Evolutionary conservation across 2,888 invertebrate genomes (phyloP), one percentile per base, ranked within the genome.

Genomic region (Plusia festucae): DNA sequence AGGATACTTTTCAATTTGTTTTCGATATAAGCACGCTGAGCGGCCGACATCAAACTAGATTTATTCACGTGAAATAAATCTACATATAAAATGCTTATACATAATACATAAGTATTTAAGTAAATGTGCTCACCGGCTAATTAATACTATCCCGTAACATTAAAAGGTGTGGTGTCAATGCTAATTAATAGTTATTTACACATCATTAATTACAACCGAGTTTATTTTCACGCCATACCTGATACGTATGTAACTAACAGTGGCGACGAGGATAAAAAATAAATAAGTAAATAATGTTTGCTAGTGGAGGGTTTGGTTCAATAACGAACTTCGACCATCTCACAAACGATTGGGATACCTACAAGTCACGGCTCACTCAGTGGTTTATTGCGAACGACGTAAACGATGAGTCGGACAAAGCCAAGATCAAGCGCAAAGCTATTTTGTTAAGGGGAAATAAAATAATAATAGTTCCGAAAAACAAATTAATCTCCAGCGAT

Each of bases 61-160:
- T 20, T 30, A 56, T 49, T 16, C 24, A 32, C 7, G 15, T n/a
- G 20, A 51, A 51, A 57, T 16, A 34, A 16, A 54, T 44, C 24
- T 49, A 58, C 30, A 55, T 71, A 76, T 59, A 65, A 68, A 68
- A 68, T 55, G 55, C 57, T 58, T 55, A 32, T 62, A 64, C 32
- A 40, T 59, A 49, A 56, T 27, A 59, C 57, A 70, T 70, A 55
- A 65, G 77, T 63, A 58, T 61, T 66, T 54, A 66, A 46, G n/a
- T 49, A 59, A 52, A 22, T 59, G 58, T 69, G 60, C 52, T 79
- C 59, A 69, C 57, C 46, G 53, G 60, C 53, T 77, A 77, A 77
- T 80, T 80, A 62, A 67, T 73, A 73, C 60, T 64, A 65, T 46
- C n/a, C 53, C 34, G 65, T 63, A 77, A 62, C 64, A 68, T 65